Conservation (phyloP, 2,888 invertebrate species). For the Cheiracanthium punctorium region DNA sequence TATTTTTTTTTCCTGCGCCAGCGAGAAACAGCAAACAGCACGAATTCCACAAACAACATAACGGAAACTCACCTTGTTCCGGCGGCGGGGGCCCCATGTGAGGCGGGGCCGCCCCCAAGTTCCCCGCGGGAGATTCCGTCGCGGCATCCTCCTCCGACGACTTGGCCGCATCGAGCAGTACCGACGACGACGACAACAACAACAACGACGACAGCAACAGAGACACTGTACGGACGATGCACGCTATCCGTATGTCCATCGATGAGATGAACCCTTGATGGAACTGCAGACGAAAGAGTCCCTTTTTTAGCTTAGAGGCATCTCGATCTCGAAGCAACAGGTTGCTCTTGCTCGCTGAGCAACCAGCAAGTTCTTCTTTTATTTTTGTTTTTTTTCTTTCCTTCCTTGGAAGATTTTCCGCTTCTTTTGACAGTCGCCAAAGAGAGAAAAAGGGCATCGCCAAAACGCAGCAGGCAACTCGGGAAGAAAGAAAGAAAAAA, state of each 20-base stretch:
- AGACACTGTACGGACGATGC: constrained; percentile 1
- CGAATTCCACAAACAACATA: too few species aligned
- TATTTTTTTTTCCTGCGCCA: too few species aligned
- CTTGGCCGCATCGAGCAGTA: background rate
- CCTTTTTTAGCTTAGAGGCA: constrained; percentile 4
- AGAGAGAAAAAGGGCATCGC: background rate
- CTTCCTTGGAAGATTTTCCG: too few species aligned
- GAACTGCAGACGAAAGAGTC: too few species aligned
- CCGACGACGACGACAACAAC: background rate
- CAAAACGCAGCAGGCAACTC: too few species aligned
- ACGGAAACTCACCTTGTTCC: constrained; percentile 60
- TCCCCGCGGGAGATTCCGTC: constrained; percentile 17
- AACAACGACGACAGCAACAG: background rate
- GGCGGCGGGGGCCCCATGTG: constrained; percentile 33
- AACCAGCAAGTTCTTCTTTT: background rate
- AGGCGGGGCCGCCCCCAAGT: constrained; percentile 28
- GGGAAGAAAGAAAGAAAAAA: too few species aligned
- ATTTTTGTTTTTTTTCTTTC: too few species aligned
- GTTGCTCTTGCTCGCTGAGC: background rate
- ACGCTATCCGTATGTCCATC: constrained; percentile 40
- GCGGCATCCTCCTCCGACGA: constrained; percentile 46
- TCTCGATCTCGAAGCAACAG: background rate
- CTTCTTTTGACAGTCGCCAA: background rate
- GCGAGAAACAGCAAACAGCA: too few species aligned
- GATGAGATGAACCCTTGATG: background rate